Base-by-base conservation (phyloP, 1,140 invertebrate species). In the Pseudomyrmex dendroicus region DNA sequence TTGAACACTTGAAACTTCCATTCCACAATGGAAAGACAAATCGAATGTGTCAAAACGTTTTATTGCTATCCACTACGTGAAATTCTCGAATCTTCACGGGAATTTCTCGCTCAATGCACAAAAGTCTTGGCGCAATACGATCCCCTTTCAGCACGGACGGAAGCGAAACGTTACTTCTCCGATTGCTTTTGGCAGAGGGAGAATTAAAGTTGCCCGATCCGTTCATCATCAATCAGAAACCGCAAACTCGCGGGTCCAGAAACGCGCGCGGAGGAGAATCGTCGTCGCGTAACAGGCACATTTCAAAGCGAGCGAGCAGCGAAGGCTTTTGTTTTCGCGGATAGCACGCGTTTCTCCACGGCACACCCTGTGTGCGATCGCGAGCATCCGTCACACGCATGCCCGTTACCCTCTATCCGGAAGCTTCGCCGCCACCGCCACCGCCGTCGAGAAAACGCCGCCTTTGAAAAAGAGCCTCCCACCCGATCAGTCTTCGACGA, bases 361-460 rank as follows among this genome's bases (percentile, higher is more conserved):
- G 86, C 86, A 85, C 86, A 88, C 86, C 86, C 86, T 87, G 73
- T 84, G 86, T 64, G 73, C 76, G 50, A 57, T 52, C 20, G 44
- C 12, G 72, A 57, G 82, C 68, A 68, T 20, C 50, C 70, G 78
- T 86, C 20, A 73, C 87, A 89, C 87, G 87, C 87, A 89, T 89
- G 87, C 87, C 74, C 87, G 85, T 84, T 88, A 88, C 83, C 84
- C 73, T 77, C 70, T 62, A 82, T 84, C 87, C 84, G 87, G 87
- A 88, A 89, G 87, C 86, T 67, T 80, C 86, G 74, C 84, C 87
- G 57, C 73, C 74, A 63, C 62, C 73, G 44, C 68, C 78, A 68
- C 62, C 83, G 64, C 61, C 80, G 82, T 78, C 73, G 83, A 87
- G 87, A 78, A 88, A 85, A 85, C 73, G 84, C 76, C 62, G 86